Conservation (phyloP, 2,797 vertebrate species). For the Trachops cirrhosus region DNA sequence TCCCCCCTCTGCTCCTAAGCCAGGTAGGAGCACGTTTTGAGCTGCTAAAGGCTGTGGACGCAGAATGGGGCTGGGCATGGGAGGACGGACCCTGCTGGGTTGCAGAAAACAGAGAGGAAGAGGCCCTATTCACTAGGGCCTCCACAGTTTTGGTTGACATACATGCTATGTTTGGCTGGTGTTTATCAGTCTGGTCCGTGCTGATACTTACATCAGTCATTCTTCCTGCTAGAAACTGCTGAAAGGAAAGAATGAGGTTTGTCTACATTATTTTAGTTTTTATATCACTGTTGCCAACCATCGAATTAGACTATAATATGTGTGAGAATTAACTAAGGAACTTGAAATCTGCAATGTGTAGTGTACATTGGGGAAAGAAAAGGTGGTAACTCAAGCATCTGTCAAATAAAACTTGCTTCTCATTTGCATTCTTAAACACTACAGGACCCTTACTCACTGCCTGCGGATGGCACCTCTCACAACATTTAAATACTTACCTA, state of each 20-base stretch:
- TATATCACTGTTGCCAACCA: background rate
- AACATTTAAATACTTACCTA: slow-evolving; percentile 87
- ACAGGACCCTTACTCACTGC: background rate
- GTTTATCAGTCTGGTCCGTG: background rate
- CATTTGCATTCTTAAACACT: background rate
- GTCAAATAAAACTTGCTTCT: fast-evolving
- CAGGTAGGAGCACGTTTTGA: background rate
- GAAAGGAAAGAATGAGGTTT: slow-evolving; percentile 20
- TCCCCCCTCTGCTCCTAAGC: background rate
- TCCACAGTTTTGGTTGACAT: background rate
- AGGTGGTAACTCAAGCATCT: background rate
- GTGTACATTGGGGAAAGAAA: background rate
- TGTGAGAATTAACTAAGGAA: background rate
- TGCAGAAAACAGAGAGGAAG: background rate
- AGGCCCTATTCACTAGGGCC: background rate
- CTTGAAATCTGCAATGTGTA: background rate
- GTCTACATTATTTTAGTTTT: background rate
- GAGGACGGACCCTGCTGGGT: background rate
- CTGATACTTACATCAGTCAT: background rate
- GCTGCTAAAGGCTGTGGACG: background rate
- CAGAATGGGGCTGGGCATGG: background rate
- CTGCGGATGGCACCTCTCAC: background rate
- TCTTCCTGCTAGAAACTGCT: background rate
- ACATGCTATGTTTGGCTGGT: background rate
- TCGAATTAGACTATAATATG: background rate